These are phyloP conservation scores for Alaudala cheleensis DNA, from an alignment of 2,113 vertebrate genomes.

Conservation along the genomic window DNA sequence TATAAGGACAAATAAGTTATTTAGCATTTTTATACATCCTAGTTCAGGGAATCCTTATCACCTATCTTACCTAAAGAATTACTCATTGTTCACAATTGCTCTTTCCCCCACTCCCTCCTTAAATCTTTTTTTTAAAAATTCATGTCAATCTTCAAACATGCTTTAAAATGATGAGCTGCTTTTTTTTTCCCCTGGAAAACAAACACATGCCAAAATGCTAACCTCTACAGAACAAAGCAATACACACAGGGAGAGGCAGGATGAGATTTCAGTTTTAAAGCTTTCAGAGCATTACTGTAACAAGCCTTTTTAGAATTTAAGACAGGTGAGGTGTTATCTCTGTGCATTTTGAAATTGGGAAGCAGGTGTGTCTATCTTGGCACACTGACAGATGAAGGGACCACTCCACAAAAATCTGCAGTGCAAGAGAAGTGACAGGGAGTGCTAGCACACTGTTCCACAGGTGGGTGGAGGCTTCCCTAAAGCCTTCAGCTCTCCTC, in stretches of 20 bases:
- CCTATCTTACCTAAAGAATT: neutral
- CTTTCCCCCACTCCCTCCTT: neutral
- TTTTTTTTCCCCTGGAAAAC: neutral
- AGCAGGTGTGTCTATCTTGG: neutral
- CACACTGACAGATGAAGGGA: neutral
- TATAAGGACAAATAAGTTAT: neutral
- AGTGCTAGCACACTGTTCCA: neutral
- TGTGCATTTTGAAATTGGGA: neutral
- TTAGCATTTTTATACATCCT: neutral
- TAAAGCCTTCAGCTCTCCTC: neutral
- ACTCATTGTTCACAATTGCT: neutral
- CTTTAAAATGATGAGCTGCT: neutral
- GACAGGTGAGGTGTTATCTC: neutral
- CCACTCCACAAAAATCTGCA: neutral
- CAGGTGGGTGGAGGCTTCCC: neutral
- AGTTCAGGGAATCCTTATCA: neutral
- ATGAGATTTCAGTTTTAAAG: neutral
- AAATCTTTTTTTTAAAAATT: neutral
- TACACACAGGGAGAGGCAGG: neutral
- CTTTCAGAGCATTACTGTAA: neutral
- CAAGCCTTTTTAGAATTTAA: neutral
- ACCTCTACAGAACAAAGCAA: constrained; percentile 1
- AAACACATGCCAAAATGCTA: neutral
- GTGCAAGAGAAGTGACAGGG: neutral
- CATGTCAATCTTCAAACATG: neutral